These are phyloP conservation scores for Austrofundulus limnaeus DNA, from an alignment of 2,113 vertebrate genomes.

Conservation along the genomic window DNA sequence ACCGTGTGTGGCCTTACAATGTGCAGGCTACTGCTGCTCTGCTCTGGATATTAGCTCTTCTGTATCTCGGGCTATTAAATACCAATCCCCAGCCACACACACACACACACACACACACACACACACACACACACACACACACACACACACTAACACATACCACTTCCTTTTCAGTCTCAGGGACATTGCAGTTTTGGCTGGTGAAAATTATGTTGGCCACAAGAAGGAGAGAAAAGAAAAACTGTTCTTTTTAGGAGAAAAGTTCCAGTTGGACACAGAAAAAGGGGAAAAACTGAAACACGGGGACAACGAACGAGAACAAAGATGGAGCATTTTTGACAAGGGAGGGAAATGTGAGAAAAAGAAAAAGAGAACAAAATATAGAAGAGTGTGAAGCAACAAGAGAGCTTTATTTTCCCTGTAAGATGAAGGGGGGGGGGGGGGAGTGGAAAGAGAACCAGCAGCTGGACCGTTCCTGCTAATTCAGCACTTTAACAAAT, in stretches of 20 bases:
- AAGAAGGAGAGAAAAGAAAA: conserved; percentile 60
- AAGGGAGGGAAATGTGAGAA: conserved; percentile 2
- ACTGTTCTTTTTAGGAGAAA: conserved; percentile 56
- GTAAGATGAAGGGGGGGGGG: conserved; percentile 62
- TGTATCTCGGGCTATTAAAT: conserved; percentile 67
- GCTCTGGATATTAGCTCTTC: conserved; percentile 74
- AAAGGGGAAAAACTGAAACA: conserved; percentile 17
- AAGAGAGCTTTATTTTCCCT: conserved; percentile 32
- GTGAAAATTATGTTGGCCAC: conserved; percentile 60
- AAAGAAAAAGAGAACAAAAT: background rate
- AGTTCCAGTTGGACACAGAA: conserved; percentile 65
- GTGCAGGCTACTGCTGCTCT: conserved; percentile 69
- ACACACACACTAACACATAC: conserved; percentile 13
- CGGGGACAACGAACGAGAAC: conserved; percentile 43
- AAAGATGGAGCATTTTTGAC: conserved; percentile 37
- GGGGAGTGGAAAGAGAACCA: conserved; percentile 69
- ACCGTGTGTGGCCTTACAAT: conserved; percentile 78
- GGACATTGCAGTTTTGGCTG: conserved; percentile 73
- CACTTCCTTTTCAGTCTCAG: conserved; percentile 65
- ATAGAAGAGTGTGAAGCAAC: conserved; percentile 11
- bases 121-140: background rate
- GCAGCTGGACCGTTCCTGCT: conserved; percentile 92
- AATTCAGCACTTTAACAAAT: conserved; percentile 99
- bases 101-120: too few species aligned
- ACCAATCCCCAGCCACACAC: conserved; percentile 61